phyloP scores from a whole-genome alignment of 1,140 invertebrate species.

The Manduca sexta region DNA sequence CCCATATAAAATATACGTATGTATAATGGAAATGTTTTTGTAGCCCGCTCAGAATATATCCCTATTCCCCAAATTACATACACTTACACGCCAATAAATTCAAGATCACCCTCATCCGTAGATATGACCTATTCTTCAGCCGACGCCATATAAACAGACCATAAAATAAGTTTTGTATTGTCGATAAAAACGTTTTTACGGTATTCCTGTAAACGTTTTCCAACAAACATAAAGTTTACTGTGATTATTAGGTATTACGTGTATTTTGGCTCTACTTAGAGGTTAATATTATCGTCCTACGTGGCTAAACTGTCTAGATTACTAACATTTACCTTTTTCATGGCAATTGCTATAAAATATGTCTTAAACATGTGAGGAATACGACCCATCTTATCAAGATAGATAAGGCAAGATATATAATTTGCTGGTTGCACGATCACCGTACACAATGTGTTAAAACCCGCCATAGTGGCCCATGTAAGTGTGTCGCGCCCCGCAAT shows the following conservation, averaged over 20 bases:
- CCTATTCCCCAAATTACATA: constrained; percentile 6
- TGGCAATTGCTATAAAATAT: too few species aligned
- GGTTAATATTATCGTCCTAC: neutral
- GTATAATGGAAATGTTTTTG: too few species aligned
- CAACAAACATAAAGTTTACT: constrained; percentile 25
- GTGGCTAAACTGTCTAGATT: too few species aligned
- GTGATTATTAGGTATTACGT: constrained; percentile 7
- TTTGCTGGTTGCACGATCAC: too few species aligned
- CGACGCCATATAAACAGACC: constrained; percentile 48
- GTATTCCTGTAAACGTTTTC: constrained; percentile 21
- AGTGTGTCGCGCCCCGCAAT: too few species aligned
- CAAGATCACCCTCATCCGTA: constrained; percentile 35
- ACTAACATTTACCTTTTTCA: too few species aligned
- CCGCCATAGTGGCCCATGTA: too few species aligned
- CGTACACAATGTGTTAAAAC: too few species aligned
- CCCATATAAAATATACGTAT: too few species aligned
- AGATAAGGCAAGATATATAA: too few species aligned
- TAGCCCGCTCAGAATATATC: neutral
- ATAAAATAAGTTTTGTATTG: constrained; percentile 56
- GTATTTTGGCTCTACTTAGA: neutral
- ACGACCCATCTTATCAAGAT: too few species aligned
- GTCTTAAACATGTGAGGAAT: too few species aligned
- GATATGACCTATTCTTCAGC: constrained; percentile 34
- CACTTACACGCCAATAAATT: constrained; percentile 29
- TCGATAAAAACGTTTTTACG: constrained; percentile 58